Percentiles rank a stretch among this genome's conserved stretches.
These are phyloP conservation scores for Anthopleura xanthogrammica DNA, from an alignment of 92 coral and sea anemone genomes.

Conservation along the genomic window DNA sequence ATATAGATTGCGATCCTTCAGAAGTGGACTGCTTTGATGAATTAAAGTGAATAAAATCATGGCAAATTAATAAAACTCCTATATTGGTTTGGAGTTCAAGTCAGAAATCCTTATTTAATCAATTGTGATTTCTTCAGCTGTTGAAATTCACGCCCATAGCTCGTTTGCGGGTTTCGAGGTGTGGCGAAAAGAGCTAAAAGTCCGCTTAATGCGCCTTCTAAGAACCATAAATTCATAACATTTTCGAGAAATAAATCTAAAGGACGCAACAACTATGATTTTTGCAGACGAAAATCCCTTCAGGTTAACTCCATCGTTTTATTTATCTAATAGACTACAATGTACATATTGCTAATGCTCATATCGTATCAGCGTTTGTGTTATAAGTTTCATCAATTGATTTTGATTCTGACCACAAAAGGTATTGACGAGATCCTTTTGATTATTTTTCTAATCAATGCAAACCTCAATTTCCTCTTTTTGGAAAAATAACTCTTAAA, in stretches of 20 bases:
- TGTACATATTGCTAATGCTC: background rate
- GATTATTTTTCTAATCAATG: constrained; percentile 58
- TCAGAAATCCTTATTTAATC: constrained; percentile 27
- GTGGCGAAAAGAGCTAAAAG: constrained; percentile 3
- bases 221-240: background rate
- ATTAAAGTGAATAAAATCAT: constrained; percentile 39
- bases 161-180: constrained; percentile 25
- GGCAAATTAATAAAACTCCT: constrained; percentile 38
- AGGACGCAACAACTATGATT: background rate
- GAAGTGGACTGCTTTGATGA: constrained; percentile 18
- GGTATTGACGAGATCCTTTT: constrained; percentile 32
- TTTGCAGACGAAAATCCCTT: background rate
- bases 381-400: constrained; percentile 29
- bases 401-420: constrained; percentile 41
- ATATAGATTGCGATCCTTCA: constrained; percentile 6
- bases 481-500: constrained; percentile 54
- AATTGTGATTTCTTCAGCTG: constrained; percentile 32
- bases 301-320: background rate
- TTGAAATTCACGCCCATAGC: constrained; percentile 21
- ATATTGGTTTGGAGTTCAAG: constrained; percentile 39
- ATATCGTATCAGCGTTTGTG: constrained; percentile 21
- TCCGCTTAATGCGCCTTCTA: constrained; percentile 3
- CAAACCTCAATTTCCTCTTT: constrained; percentile 58
- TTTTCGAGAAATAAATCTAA: background rate
- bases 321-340: background rate